phyloP scores from a whole-genome alignment of 2,888 invertebrate species.

The Meghimatium bilineatum region DNA sequence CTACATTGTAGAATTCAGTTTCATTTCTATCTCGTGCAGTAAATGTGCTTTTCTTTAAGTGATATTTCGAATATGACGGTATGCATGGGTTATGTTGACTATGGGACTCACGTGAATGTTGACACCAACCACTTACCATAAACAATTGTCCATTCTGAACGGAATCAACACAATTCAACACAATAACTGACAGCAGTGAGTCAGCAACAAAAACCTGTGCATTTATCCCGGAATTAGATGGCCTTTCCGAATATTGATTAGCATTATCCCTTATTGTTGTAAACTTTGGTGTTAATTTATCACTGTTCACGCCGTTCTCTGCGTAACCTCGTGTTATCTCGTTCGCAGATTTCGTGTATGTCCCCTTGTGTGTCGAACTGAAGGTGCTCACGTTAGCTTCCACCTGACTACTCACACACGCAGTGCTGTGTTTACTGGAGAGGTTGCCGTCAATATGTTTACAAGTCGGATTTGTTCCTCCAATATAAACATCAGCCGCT shows the following conservation, averaged over 20 bases:
- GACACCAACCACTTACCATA: not conserved
- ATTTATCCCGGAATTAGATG: not conserved
- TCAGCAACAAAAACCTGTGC: not conserved
- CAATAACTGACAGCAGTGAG: not conserved
- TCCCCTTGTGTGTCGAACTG: not conserved
- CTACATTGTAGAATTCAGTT: too few species aligned
- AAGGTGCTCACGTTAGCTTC: not conserved
- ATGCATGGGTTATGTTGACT: not conserved
- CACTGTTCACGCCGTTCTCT: not conserved
- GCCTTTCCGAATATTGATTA: conserved; percentile 15
- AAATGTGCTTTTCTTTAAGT: too few species aligned
- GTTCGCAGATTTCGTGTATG: not conserved
- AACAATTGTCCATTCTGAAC: not conserved
- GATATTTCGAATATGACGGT: not conserved
- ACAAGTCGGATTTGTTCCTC: not conserved
- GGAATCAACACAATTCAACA: not conserved
- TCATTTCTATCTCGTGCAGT: too few species aligned
- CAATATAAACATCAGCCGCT: not conserved
- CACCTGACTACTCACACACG: conserved; percentile 3
- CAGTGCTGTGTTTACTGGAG: conserved; percentile 12
- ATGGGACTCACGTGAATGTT: too few species aligned
- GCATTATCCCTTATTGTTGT: not conserved
- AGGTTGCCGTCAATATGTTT: conserved; percentile 10
- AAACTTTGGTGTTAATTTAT: not conserved
- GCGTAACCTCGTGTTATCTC: not conserved